A percentile compares a stretch with the other conserved stretches of the same genome.
These are phyloP conservation scores for Pampus argenteus DNA, from an alignment of 2,797 vertebrate genomes.

Conservation along the genomic window DNA sequence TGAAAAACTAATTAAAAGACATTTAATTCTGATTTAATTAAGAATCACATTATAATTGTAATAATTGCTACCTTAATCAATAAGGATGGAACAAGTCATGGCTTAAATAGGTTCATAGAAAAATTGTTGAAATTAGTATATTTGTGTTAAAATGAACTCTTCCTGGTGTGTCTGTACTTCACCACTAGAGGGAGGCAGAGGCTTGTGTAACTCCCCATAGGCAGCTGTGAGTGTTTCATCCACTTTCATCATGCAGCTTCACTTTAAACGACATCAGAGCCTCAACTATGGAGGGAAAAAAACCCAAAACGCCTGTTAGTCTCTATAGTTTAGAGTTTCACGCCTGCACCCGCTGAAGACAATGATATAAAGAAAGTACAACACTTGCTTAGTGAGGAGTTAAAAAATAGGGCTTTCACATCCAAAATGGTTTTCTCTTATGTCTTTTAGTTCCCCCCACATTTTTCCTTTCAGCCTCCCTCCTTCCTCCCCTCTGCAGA, in stretches of 20 bases:
- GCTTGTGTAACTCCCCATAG: not conserved
- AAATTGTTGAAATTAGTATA: not conserved
- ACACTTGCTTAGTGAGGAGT: slow-evolving; percentile 8
- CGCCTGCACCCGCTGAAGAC: not conserved
- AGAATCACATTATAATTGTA: too few relatives aligned
- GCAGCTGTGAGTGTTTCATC: slow-evolving; percentile 28
- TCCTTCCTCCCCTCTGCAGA: not conserved
- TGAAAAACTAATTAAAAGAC: too few relatives aligned
- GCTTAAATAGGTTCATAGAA: not conserved
- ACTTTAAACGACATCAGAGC: slow-evolving; percentile 24
- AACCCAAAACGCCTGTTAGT: not conserved
- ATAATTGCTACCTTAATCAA: not conserved
- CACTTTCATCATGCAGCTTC: slow-evolving; percentile 51
- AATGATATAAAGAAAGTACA: slow-evolving; percentile 16
- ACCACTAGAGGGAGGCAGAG: slow-evolving; percentile 69
- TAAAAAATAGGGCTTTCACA: not conserved
- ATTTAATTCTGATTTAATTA: too few relatives aligned
- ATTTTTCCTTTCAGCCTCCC: slow-evolving; percentile 18
- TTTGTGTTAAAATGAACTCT: not conserved
- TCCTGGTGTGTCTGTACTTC: accelerated
- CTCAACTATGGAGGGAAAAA: not conserved
- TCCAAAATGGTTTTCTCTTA: not conserved
- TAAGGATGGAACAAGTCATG: too few relatives aligned
- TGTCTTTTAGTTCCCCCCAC: not conserved
- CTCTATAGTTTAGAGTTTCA: not conserved